Conservation (phyloP, 1,140 invertebrate species). For the Drosophila pseudoobscura region DNA sequence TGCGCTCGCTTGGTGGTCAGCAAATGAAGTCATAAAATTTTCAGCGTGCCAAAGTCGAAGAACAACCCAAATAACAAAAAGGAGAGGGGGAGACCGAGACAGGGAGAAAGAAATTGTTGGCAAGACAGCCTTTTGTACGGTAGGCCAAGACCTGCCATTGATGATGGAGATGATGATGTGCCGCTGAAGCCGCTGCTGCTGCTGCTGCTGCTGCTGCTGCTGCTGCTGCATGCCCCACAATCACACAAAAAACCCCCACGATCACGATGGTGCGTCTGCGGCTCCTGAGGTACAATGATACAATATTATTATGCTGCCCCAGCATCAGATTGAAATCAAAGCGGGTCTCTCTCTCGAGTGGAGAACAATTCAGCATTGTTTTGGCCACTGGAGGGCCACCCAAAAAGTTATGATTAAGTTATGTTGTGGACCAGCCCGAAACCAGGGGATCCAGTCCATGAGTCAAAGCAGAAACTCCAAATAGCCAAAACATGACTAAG, state of each 20-base stretch:
- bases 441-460: constrained; percentile 21
- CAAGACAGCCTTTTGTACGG: constrained; percentile 55
- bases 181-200: constrained; percentile 10
- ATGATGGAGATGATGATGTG: constrained; percentile 76
- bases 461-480: constrained; percentile 49
- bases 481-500: constrained; percentile 79
- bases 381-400: constrained; percentile 74
- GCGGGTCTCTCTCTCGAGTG: constrained; percentile 31
- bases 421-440: constrained; percentile 44
- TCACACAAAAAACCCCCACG: constrained; percentile 44
- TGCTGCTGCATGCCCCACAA: constrained; percentile 5
- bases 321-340: constrained; percentile 79
- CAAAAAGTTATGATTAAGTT: constrained; percentile 83
- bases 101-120: constrained; percentile 8
- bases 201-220: too few relatives aligned
- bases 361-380: constrained; percentile 78
- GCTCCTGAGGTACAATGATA: constrained; percentile 79
- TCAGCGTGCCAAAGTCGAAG: constrained; percentile 72
- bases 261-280: constrained; percentile 57
- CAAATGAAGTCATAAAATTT: constrained; percentile 82
- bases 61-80: constrained; percentile 26
- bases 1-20: constrained; percentile 71
- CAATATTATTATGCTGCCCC: constrained; percentile 78
- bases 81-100: constrained; percentile 5
- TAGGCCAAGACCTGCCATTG: constrained; percentile 76